Base-by-base conservation (phyloP, 2,888 invertebrate genomes). In the Argyra leucocephala region DNA sequence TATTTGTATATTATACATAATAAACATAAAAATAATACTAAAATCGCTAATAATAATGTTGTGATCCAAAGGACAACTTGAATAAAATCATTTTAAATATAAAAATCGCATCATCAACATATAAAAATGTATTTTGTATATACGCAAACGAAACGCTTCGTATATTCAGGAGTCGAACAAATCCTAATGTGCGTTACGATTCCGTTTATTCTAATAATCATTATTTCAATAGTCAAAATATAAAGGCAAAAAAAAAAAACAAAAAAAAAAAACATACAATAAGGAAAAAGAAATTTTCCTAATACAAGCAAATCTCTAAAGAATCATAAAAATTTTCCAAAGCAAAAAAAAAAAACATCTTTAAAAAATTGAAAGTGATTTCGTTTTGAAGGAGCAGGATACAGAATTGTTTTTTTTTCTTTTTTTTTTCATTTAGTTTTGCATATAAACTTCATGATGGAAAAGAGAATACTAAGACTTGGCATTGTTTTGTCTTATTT, bases 1-100 rank as follows among this genome's bases (percentile, higher is more conserved):
- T 48, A 12, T 48, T 48, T 48, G 48, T 48, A n/a, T 48, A 18
- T 5, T 48, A 18, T 48, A 48, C 5, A 48, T 48, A 48, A 48
- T 48, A 48, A 48, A 48, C 48, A 48, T 48, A 48, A 48, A 48
- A 48, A 48, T 48, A 48, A 48, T 48, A 48, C 48, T 18, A 48
- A 48, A 48, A 48, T 48, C 48, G 48, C 48, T 48, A 48, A 48
- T 48, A 48, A 48, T 48, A 48, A 48, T 48, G n/a, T n/a, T n/a
- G 48, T 1, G 18, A 48, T 48, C 18, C 48, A 48, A 48, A 48
- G 48, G 48, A 48, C 48, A 48, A 48, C 18, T 48, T 48, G 48
- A 48, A 48, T 18, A 48, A 48, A 48, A 48, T 48, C 48, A 48
- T 48, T 48, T 48, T 5, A 48, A 48, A 48, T 12, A 15, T 9